phyloP scores from a whole-genome alignment of 2,888 invertebrate species.

The Drosophila percnosoma region DNA sequence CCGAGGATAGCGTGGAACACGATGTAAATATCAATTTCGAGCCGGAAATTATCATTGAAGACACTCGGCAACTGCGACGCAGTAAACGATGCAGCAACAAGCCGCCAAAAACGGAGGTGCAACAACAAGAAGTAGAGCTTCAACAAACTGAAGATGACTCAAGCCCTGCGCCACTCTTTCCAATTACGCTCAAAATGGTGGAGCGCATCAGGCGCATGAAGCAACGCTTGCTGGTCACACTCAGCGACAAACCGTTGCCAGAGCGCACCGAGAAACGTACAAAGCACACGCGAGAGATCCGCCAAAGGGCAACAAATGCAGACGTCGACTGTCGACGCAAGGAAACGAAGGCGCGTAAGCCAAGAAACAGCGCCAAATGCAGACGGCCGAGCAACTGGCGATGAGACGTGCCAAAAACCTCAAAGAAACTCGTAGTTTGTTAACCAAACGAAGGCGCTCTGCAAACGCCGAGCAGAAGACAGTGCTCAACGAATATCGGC shows the following conservation, averaged over 20 bases:
- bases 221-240: conserved; percentile 50
- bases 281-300: conserved; percentile 15
- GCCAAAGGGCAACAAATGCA: conserved; percentile 3
- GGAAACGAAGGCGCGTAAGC: conserved; percentile 4
- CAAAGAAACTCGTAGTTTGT: conserved; percentile 14
- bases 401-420: conserved; percentile 26
- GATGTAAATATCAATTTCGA: not conserved
- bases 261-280: conserved; percentile 29
- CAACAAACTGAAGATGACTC: not conserved
- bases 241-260: conserved; percentile 40
- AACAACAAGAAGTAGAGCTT: not conserved
- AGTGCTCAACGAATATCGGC: conserved; percentile 9
- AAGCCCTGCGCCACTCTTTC: conserved; percentile 26
- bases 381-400: conserved; percentile 36
- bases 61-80: conserved; percentile 8
- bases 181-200: conserved; percentile 42
- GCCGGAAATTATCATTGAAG: conserved; percentile 10
- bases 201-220: conserved; percentile 59
- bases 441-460: conserved; percentile 9
- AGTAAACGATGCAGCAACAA: conserved; percentile 9
- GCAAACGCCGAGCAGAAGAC: conserved; percentile 18
- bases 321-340: conserved; percentile 27
- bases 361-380: conserved; percentile 12
- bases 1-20: not conserved
- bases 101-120: not conserved